Conservation (phyloP, 2,113 vertebrate species). For the chimpanzee (Pan troglodytes) region DNA sequence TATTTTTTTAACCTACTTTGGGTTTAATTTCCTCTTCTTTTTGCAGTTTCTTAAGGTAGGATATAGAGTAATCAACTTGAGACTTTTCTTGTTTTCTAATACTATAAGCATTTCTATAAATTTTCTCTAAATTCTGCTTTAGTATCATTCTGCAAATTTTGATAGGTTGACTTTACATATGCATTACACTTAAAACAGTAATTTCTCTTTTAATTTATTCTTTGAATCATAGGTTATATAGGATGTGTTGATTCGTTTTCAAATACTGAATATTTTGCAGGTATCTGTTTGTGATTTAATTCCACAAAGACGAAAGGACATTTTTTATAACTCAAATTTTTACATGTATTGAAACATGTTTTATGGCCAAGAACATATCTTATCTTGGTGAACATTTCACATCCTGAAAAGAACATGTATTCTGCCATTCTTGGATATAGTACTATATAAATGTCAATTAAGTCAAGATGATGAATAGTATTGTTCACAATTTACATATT, state of each 20-base stretch:
- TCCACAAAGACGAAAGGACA: neutral
- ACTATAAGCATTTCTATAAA: neutral
- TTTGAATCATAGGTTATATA: neutral
- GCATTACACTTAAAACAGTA: neutral
- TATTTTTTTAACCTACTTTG: neutral
- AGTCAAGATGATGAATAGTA: neutral
- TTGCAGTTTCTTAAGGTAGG: neutral
- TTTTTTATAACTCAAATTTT: neutral
- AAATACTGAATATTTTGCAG: neutral
- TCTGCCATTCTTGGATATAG: neutral
- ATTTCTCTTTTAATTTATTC: neutral
- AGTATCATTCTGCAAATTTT: neutral
- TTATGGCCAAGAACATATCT: neutral
- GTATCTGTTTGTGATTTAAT: neutral
- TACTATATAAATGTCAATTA: neutral
- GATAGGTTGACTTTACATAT: neutral
- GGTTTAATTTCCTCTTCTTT: neutral
- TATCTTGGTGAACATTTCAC: neutral
- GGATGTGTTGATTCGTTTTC: neutral
- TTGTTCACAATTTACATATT: neutral
- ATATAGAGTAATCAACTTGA: neutral
- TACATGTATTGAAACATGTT: neutral
- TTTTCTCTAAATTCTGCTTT: neutral
- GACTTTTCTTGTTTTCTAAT: slow-evolving; percentile 5
- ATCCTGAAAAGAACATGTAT: neutral